Evolutionary conservation across 1,140 invertebrate species (phyloP).

Genomic region (Thrips palmi): DNA sequence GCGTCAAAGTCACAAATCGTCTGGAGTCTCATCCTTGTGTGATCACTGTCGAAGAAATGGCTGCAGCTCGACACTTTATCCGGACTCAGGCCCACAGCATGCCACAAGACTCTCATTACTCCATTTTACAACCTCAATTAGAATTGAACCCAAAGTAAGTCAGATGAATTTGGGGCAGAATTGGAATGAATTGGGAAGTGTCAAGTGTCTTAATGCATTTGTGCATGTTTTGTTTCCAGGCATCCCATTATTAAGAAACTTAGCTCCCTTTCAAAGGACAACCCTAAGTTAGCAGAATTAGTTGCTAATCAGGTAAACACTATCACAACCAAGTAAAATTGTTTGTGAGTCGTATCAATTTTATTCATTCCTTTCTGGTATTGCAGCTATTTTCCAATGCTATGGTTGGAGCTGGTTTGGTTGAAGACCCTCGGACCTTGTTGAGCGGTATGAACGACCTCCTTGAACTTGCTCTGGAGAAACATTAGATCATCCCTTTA

Average conservation of each 20-base stretch:
- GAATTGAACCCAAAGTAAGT: conserved; percentile 81
- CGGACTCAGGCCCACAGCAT: conserved; percentile 70
- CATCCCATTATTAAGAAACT: conserved; percentile 87
- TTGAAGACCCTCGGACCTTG: conserved; percentile 75
- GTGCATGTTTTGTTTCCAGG: conserved; percentile 29
- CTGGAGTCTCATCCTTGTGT: conserved; percentile 58
- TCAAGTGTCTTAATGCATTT: conserved; percentile 2
- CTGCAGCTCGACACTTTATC: conserved; percentile 83
- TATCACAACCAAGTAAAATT: too few relatives aligned
- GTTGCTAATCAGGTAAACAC: conserved; percentile 62
- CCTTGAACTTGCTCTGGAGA: conserved; percentile 64
- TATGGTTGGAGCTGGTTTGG: conserved; percentile 86
- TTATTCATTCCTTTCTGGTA: conserved; percentile 10
- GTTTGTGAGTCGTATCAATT: conserved; percentile 6
- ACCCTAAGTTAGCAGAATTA: conserved; percentile 66
- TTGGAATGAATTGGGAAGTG: conserved; percentile 1
- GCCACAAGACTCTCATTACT: conserved; percentile 68
- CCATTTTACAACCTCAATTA: conserved; percentile 72
- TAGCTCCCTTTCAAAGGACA: conserved; percentile 43
- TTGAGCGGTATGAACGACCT: conserved; percentile 74
- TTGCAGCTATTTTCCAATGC: conserved; percentile 77
- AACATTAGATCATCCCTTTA: conserved; percentile 32
- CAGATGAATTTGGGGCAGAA: too few relatives aligned
- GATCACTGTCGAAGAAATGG: conserved; percentile 90
- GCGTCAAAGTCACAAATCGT: conserved; percentile 60